These are phyloP conservation scores for Menidia beryllina DNA, from an alignment of 2,113 vertebrate genomes.

Conservation along the genomic window DNA sequence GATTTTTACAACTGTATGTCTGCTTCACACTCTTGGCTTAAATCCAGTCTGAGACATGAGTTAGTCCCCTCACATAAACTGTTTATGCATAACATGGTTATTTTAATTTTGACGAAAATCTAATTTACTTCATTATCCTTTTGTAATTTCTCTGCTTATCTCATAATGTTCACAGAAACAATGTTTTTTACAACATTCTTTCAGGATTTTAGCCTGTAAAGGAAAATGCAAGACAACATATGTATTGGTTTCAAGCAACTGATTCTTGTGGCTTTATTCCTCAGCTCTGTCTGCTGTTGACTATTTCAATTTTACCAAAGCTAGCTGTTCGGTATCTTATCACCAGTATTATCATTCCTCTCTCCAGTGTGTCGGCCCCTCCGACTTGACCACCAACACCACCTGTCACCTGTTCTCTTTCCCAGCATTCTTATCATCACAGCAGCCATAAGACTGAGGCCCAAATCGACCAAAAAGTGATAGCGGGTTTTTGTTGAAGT, in stretches of 20 bases:
- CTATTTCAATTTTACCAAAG: slow-evolving; percentile 28
- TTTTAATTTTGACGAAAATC: too few relatives aligned
- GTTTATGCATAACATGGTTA: background rate
- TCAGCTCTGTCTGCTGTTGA: slow-evolving; percentile 21
- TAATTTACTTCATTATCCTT: background rate
- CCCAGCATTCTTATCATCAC: slow-evolving; percentile 79
- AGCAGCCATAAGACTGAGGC: slow-evolving; percentile 35
- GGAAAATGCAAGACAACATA: background rate
- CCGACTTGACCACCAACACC: slow-evolving; percentile 27
- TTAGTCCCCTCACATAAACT: background rate
- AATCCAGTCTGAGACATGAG: background rate
- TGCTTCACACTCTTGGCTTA: background rate
- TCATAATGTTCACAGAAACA: background rate
- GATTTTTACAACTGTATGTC: background rate
- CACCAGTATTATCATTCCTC: slow-evolving; percentile 64
- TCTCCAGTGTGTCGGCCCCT: slow-evolving; percentile 10
- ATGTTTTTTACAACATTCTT: too few relatives aligned
- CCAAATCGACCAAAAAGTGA: slow-evolving; percentile 65
- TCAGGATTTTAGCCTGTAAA: too few relatives aligned
- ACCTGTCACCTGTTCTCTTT: slow-evolving; percentile 79
- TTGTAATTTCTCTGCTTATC: background rate
- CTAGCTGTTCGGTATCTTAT: slow-evolving; percentile 28
- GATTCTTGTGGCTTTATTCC: slow-evolving; percentile 13
- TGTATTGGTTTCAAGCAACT: background rate
- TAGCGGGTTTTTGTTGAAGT: slow-evolving; percentile 51